Evolutionary conservation across 2,888 invertebrate species (phyloP), one percentile per base, ranked within the genome.

Genomic region (Monoplex corrugatus): DNA sequence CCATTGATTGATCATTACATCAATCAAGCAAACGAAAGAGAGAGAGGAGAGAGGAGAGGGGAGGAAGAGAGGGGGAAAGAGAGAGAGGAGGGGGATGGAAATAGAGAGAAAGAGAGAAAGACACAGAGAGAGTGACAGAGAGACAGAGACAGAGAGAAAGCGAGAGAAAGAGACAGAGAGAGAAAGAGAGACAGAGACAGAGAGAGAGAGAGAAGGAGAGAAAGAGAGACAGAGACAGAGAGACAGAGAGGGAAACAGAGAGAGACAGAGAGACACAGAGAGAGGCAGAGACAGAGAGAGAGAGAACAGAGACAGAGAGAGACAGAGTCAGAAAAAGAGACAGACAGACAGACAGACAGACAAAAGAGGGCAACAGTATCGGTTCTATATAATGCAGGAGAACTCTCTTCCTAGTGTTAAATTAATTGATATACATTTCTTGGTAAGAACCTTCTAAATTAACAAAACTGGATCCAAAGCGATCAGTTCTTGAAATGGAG

Each of bases 101-200:
- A 68, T 5, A 68, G 28, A 23, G 68, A 68, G 28, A 50, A 19
- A 68, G 28, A 68, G 68, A 10, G 68, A 68, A n/a, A 68, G 5
- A 23, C 16, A 68, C 50, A 68, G 28, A 68, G 23, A 28, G 68
- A 68, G 5, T 5, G 68, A 23, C 28, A 23, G 68, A 68, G 5
- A 68, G 68, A 68, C 13, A 68, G 68, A 28, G 28, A 68, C 68
- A 68, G 68, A 68, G 23, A 68, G 68, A 68, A 5, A 68, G 68
- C 16, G 19, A 68, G 23, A 68, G 68, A 68, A 13, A 10, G 68
- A 68, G 68, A 68, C 68, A 68, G 68, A 72, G 72, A 72, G 28
- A 72, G 72, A n/a, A 19, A 72, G 72, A n/a, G 28, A 72, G 72
- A n/a, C 72, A 72, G 72, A n/a, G n/a, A 72, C 10, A 72, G n/a